Base-by-base conservation (phyloP, 2,113 vertebrate genomes). In the Ciconia stormi region DNA sequence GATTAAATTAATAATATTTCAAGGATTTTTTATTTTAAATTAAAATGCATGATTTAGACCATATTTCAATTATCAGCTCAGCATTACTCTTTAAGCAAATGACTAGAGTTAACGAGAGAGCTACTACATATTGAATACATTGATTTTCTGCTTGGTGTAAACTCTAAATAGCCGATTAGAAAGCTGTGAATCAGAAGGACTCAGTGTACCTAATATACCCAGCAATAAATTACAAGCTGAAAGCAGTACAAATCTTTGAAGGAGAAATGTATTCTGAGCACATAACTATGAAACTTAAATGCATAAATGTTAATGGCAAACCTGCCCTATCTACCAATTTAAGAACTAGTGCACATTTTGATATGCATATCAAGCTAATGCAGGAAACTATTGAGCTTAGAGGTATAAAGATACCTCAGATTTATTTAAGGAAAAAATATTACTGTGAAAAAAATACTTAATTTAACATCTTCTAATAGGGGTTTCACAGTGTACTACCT, bases 141-240 rank as follows among this genome's bases (percentile, higher is more conserved):
- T 98, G 98, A 98, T 98, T 98, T 98, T 98, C 97, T 98, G 97
- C 98, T 98, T 98, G 97, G 97, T 97, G 85, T 98, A 98, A 98
- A 98, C 98, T 98, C 98, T 98, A 98, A 98, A 98, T 98, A 98
- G 97, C 95, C 62, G 81, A 97, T 98, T 98, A 98, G 98, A 97
- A 98, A 97, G 97, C 97, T 98, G 96, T 98, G 98, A 98, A 98
- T 98, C 97, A 98, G 97, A 97, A 95, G 95, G 96, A 97, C 97
- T 98, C 97, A 95, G 96, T 98, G 97, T 98, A 98, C 98, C 97
- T 98, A 97, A 98, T 95, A 97, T 71, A 97, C 82, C 81, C 91
- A 82, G 89, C 94, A 90, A 96, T 98, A 96, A 93, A 97, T 97
- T 97, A 94, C 81, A 95, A 96, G 90, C 97, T 97, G 96, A 96